Base-by-base conservation (phyloP, 2,113 vertebrate species). In the Lichenostomus cassidix region DNA sequence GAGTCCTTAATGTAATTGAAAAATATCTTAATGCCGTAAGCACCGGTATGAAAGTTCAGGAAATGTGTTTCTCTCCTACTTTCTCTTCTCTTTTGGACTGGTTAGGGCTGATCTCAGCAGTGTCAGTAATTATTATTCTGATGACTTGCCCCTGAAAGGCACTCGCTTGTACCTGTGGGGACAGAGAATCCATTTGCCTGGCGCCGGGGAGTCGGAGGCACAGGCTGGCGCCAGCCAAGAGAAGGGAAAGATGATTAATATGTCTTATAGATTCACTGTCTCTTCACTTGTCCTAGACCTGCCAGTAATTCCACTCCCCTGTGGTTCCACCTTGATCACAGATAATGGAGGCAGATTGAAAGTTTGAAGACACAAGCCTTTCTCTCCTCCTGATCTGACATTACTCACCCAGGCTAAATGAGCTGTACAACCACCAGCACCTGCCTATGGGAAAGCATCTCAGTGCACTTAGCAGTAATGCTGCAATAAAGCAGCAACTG, bases 181-280 rank as follows among this genome's bases (percentile, higher is more conserved):
- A 98, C 97, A 97, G 94, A 97, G 97, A 98, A 97, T 98, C 97
- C 97, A 98, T 98, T 98, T 98, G 96, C 97, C 96, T 97, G 97
- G 97, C 96, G 97, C 97, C 97, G 58, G 97, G 96, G 97, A 98
- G 97, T 97, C 97, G 95, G 89, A 97, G 93, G 96, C 97, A 60
- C 95, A 96, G 97, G 96, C 98, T 98, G 98, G 98, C 98, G 98
- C 98, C 98, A 98, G 96, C 79, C 88, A 97, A 94, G 97, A 96
- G 97, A 98, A 97, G 97, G 97, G 84, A 97, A 97, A 97, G 96
- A 98, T 98, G 98, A 98, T 98, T 98, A 98, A 98, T 98, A 98
- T 98, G 97, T 98, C 97, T 98, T 97, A 97, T 97, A 97, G 97
- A 98, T 98, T 97, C 97, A 97, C 98, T 97, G 97, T 90, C 90